Evolutionary conservation across 2,888 invertebrate species (phyloP), one percentile per base, ranked within the genome.

Genomic region (Caenorhabditis wallacei): DNA sequence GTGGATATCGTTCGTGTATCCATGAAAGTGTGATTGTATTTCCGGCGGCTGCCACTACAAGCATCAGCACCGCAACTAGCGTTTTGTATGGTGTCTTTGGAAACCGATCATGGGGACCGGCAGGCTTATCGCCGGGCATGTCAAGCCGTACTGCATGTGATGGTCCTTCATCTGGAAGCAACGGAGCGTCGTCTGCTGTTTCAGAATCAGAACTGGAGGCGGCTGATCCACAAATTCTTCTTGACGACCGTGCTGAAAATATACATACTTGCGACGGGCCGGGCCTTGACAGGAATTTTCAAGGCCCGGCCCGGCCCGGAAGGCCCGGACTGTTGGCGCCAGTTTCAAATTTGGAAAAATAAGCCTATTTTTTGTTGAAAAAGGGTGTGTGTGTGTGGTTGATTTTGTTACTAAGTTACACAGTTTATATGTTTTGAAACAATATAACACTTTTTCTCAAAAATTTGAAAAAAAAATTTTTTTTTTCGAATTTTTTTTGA

Each of bases 1-100:
- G 95, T 59, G 96, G 96, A 40, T 88, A 86, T 76, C 82, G 96
- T 92, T 97, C 96, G 93, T 97, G 96, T 82, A 96, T 95, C 92
- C 96, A 93, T 88, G 96, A 95, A 90, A 96, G 94, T 74, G 90
- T 88, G 43, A 92, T 81, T 56, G 89, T 90, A 69, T 92, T 91
- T 61, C 79, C 72, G 3, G 87, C 71, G 1, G 88, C 91, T 1
- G 90, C 88, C 24, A 88, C 78, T 13, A 91, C 78, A n/a, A 92
- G 80, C 80, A 92, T 70, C n/a, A 86, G 35, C 13, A 85, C 63
- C 18, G 91, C 87, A 5, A 90, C 88, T 48, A 88, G 26, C 18
- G 89, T 82, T 72, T 88, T 88, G 22, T 75, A 64, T 11, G 85
- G 72, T 51, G 88, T 88, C 54, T 88, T 87, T 20, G 90, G 90